Conservation (phyloP, 2,113 vertebrate genomes). For the Pangasianodon hypophthalmus region DNA sequence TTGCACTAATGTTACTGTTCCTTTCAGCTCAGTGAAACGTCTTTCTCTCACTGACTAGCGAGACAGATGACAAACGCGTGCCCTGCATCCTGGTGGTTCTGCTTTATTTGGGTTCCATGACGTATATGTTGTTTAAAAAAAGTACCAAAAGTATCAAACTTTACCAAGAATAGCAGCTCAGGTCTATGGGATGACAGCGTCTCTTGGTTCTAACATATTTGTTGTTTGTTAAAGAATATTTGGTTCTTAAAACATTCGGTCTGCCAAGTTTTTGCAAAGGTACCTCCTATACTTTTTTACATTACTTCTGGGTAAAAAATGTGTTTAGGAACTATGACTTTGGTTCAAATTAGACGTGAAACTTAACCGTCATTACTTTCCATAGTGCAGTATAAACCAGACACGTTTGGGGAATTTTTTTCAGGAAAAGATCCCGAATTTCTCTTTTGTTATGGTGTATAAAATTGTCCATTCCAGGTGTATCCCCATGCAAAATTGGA, state of each 20-base stretch:
- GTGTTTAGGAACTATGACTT: neutral
- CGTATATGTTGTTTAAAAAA: neutral
- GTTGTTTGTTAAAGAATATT: neutral
- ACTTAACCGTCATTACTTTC: neutral
- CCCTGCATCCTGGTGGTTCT: neutral
- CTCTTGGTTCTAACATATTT: neutral
- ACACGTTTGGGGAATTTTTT: neutral
- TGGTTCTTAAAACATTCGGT: neutral
- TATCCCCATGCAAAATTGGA: slow-evolving; percentile 75
- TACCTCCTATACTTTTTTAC: neutral
- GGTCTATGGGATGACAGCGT: neutral
- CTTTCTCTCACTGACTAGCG: neutral
- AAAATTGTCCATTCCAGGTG: slow-evolving; percentile 67
- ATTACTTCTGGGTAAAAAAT: neutral
- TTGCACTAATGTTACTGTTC: neutral
- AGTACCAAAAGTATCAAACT: neutral
- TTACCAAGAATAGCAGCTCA: neutral
- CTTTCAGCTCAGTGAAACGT: slow-evolving; percentile 2
- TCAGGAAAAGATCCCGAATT: neutral
- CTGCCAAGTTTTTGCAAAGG: neutral
- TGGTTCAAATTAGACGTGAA: neutral
- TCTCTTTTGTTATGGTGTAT: slow-evolving; percentile 1
- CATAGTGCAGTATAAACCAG: neutral
- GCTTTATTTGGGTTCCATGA: neutral
- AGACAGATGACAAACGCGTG: slow-evolving; percentile 18